These are phyloP conservation scores for Pseudachorutes palmiensis DNA, from an alignment of 1,140 invertebrate genomes.

Conservation along the genomic window DNA sequence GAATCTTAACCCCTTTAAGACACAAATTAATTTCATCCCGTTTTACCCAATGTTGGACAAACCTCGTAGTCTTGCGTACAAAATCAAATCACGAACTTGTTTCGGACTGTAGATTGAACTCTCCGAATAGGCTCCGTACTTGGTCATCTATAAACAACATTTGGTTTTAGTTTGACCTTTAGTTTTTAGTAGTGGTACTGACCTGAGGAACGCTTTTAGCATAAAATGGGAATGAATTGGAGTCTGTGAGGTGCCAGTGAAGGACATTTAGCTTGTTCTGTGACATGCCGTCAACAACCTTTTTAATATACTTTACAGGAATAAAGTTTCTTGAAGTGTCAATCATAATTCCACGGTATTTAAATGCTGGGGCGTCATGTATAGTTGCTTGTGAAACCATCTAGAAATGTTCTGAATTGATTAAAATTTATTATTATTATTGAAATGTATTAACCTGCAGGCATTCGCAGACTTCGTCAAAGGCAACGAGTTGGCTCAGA, in stretches of 20 bases:
- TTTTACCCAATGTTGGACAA: neutral
- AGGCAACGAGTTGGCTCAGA: constrained; percentile 58
- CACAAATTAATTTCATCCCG: neutral
- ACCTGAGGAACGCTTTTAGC: constrained; percentile 40
- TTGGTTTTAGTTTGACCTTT: neutral
- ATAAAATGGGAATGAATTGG: constrained; percentile 42
- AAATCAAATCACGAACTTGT: constrained; percentile 39
- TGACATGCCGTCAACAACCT: constrained; percentile 41
- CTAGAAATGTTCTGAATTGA: too few relatives aligned
- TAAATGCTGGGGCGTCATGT: constrained; percentile 60
- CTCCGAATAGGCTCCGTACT: constrained; percentile 42
- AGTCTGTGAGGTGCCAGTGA: constrained; percentile 45
- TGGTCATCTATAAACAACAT: constrained; percentile 37
- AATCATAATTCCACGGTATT: constrained; percentile 64
- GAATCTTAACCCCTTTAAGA: constrained; percentile 42
- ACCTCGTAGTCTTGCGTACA: constrained; percentile 41
- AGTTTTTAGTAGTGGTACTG: constrained; percentile 10
- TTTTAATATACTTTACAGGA: constrained; percentile 34
- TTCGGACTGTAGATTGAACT: constrained; percentile 39
- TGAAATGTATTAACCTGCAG: constrained; percentile 26
- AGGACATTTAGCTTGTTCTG: constrained; percentile 41
- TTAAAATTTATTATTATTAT: too few relatives aligned
- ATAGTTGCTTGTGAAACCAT: constrained; percentile 55
- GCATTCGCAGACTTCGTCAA: constrained; percentile 39
- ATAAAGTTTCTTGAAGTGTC: constrained; percentile 40